Evolutionary conservation across 2,888 invertebrate species (phyloP).

Genomic region (Trachelus tabidus): DNA sequence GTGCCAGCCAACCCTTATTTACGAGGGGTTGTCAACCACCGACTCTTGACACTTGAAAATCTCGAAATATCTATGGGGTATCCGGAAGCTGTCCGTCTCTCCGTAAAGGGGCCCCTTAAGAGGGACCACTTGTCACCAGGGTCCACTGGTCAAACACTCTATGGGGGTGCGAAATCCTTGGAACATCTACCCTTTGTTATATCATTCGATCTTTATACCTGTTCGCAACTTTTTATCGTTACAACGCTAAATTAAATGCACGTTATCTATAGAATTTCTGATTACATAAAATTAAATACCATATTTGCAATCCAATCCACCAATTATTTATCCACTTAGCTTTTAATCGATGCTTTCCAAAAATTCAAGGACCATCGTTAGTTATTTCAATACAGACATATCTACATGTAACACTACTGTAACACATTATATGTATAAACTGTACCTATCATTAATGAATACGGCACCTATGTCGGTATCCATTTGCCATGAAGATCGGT

Average conservation of each 20-base stretch:
- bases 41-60: slow-evolving; percentile 46
- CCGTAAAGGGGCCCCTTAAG: background rate
- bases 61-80: slow-evolving; percentile 53
- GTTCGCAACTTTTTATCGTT: background rate
- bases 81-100: slow-evolving; percentile 62
- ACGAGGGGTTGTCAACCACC: slow-evolving; percentile 44
- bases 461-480: background rate
- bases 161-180: background rate
- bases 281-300: too few species aligned
- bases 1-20: slow-evolving; percentile 46
- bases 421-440: too few species aligned
- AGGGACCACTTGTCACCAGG: background rate
- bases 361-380: background rate
- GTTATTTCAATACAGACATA: background rate
- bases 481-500: background rate
- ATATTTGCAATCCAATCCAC: too few species aligned
- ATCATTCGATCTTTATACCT: background rate
- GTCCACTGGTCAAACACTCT: background rate
- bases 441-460: background rate
- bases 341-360: too few species aligned
- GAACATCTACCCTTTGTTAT: background rate
- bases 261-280: background rate
- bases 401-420: too few species aligned
- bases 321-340: too few species aligned
- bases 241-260: background rate